Conservation (phyloP, 2,113 vertebrate species). For the Salvelinus sp. region DNA sequence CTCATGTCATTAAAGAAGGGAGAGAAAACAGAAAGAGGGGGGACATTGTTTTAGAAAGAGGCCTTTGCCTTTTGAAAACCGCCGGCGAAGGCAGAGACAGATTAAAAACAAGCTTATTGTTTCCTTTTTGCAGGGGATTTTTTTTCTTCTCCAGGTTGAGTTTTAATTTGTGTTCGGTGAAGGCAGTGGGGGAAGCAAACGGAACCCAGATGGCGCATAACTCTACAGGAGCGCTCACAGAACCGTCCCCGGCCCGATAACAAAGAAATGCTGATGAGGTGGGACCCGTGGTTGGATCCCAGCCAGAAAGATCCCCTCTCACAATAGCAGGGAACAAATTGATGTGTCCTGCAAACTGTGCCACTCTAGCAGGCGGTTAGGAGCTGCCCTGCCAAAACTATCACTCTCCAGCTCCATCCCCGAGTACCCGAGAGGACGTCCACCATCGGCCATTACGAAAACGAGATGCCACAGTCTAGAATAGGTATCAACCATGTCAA, state of each 20-base stretch:
- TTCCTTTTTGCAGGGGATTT: constrained; percentile 87
- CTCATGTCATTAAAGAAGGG: constrained; percentile 87
- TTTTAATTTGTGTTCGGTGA: constrained; percentile 92
- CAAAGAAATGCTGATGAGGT: constrained; percentile 98
- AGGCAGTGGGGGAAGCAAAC: constrained; percentile 83
- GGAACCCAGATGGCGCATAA: constrained; percentile 92
- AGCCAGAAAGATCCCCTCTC: constrained; percentile 89
- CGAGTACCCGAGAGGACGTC: constrained; percentile 45
- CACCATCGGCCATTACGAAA: constrained; percentile 50
- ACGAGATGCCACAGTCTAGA: constrained; percentile 52
- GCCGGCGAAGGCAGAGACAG: constrained; percentile 91
- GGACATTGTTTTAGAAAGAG: constrained; percentile 97
- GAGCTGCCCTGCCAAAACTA: constrained; percentile 63
- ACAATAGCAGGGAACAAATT: constrained; percentile 93
- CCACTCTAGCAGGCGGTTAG: constrained; percentile 84
- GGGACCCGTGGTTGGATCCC: constrained; percentile 74
- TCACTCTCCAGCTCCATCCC: constrained; percentile 36
- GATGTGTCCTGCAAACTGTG: constrained; percentile 90
- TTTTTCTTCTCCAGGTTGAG: constrained; percentile 81
- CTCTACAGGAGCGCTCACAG: constrained; percentile 84
- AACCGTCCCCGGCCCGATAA: constrained; percentile 87
- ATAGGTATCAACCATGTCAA: constrained; percentile 62
- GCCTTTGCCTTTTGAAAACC: constrained; percentile 88
- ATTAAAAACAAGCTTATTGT: constrained; percentile 98
- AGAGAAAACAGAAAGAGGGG: constrained; percentile 72